phyloP scores from a whole-genome alignment of 1,140 invertebrate species.

The Diorhabda carinulata region DNA sequence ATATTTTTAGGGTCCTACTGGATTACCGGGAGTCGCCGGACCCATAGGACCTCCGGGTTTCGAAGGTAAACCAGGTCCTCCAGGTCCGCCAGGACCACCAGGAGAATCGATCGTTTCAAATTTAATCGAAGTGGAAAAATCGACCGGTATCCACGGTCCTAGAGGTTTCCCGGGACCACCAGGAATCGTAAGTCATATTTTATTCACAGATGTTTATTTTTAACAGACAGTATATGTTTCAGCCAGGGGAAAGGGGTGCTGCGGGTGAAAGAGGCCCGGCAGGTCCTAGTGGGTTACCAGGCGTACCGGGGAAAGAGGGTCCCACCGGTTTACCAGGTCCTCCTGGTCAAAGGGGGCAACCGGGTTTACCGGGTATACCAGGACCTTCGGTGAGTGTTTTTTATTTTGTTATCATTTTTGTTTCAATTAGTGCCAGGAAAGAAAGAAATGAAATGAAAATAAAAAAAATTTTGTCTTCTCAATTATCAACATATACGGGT shows the following conservation, averaged over 20 bases:
- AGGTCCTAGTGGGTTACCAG: slow-evolving; percentile 44
- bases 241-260: slow-evolving; percentile 43
- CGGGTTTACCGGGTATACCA: slow-evolving; percentile 48
- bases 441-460: too few relatives aligned
- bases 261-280: slow-evolving; percentile 40
- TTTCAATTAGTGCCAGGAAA: too few relatives aligned
- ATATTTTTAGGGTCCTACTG: slow-evolving; percentile 20
- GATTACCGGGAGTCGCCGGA: slow-evolving; percentile 38
- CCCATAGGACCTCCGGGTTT: slow-evolving; percentile 44
- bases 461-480: too few relatives aligned
- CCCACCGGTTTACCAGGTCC: slow-evolving; percentile 41
- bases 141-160: slow-evolving; percentile 41
- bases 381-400: slow-evolving; percentile 39
- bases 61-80: slow-evolving; percentile 34
- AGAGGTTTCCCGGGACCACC: slow-evolving; percentile 44
- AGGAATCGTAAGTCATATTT: slow-evolving; percentile 36
- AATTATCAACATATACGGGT: too few relatives aligned
- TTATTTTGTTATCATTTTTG: too few relatives aligned
- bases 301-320: slow-evolving; percentile 49
- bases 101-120: slow-evolving; percentile 30
- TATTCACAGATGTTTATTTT: not conserved
- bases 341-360: slow-evolving; percentile 46
- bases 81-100: slow-evolving; percentile 39
- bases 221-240: not conserved
- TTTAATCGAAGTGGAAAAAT: slow-evolving; percentile 27